These are phyloP conservation scores for Silurus glanis DNA, from an alignment of 2,113 vertebrate species.

Conservation along the genomic window DNA sequence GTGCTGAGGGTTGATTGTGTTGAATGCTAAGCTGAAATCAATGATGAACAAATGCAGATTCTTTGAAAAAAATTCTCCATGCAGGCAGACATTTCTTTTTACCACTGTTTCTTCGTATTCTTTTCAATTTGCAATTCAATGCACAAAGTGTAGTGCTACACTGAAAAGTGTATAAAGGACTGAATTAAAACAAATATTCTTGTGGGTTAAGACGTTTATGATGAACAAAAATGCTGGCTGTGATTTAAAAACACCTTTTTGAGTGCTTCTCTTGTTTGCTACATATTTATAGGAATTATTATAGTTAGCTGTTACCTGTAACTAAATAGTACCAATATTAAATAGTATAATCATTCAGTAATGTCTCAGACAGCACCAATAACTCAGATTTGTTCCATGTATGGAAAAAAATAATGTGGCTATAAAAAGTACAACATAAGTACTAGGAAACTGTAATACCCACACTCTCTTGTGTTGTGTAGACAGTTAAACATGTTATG, in stretches of 20 bases:
- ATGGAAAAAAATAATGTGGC: conserved; percentile 15
- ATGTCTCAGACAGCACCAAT: not conserved
- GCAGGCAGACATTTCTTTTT: not conserved
- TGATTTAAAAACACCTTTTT: not conserved
- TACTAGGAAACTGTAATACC: conserved; percentile 31
- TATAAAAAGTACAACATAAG: not conserved
- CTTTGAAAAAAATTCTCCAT: not conserved
- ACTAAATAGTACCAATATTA: not conserved
- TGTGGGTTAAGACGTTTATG: not conserved
- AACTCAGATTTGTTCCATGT: not conserved
- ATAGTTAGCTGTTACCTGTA: not conserved
- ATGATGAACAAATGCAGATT: no score
- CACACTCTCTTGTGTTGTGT: conserved; percentile 21
- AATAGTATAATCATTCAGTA: no score
- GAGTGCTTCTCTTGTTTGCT: not conserved
- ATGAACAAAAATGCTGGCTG: not conserved
- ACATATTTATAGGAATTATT: not conserved
- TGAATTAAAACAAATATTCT: not conserved
- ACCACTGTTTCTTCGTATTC: not conserved
- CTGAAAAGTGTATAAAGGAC: not conserved
- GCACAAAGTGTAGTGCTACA: not conserved
- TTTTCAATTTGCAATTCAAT: not conserved
- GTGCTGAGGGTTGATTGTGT: no score
- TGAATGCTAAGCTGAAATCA: no score
- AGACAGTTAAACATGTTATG: conserved; percentile 13